Percentiles rank a stretch among this genome's conserved stretches.
Conservation (phyloP, 1,140 invertebrate genomes). For the Physella acuta region DNA sequence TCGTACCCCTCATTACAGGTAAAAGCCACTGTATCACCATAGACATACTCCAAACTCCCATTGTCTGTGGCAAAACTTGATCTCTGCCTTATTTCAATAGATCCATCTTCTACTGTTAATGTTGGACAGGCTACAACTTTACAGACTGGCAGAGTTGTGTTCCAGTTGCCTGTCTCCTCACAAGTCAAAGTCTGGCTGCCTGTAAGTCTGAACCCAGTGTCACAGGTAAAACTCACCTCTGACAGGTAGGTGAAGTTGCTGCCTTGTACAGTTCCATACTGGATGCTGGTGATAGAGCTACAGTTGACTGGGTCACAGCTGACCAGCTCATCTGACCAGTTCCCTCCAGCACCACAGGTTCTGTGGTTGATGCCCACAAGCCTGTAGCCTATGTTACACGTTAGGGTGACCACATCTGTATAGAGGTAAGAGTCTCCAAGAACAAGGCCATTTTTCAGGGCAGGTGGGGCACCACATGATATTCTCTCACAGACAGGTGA, state of each 20-base stretch:
- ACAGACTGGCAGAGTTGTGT: slow-evolving; percentile 62
- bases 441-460: slow-evolving; percentile 32
- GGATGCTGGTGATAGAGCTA: slow-evolving; percentile 32
- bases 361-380: slow-evolving; percentile 39
- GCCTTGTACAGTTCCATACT: slow-evolving; percentile 38
- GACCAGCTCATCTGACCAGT: slow-evolving; percentile 44
- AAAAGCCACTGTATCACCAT: slow-evolving; percentile 65
- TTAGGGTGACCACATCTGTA: slow-evolving; percentile 24
- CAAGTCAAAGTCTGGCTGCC: slow-evolving; percentile 28
- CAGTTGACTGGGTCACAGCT: slow-evolving; percentile 52
- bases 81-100: background rate
- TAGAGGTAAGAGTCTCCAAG: slow-evolving; percentile 34
- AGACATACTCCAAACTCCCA: background rate
- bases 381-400: slow-evolving; percentile 50
- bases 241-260: slow-evolving; percentile 37
- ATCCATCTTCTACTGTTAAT: slow-evolving; percentile 21
- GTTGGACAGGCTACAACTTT: slow-evolving; percentile 29
- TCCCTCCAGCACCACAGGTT: slow-evolving; percentile 43
- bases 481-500: slow-evolving; percentile 37
- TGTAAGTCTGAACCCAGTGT: slow-evolving; percentile 37
- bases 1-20: slow-evolving; percentile 76
- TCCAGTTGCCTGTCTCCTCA: slow-evolving; percentile 75
- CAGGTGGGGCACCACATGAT: slow-evolving; percentile 31
- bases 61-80: no score
- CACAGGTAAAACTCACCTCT: slow-evolving; percentile 41